These are phyloP conservation scores for Ochotona princeps DNA, from an alignment of 2,113 vertebrate species.

Conservation along the genomic window DNA sequence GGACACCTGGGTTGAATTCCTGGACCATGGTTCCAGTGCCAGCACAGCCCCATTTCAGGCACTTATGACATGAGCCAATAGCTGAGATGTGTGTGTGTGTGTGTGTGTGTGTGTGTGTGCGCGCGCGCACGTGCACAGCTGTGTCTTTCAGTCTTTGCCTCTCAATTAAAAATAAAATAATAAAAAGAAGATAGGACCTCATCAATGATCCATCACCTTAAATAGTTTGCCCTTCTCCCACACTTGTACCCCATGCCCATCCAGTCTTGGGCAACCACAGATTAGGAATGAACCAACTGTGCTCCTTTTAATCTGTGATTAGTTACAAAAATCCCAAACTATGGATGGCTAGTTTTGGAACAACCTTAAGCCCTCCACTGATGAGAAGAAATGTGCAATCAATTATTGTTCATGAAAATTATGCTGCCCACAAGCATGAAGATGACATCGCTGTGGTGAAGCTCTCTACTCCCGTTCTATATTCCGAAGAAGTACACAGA, in stretches of 20 bases:
- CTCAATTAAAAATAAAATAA: too few species aligned
- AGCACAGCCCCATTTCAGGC: too few species aligned
- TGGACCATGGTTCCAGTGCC: too few species aligned
- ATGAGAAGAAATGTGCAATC: slow-evolving; percentile 82
- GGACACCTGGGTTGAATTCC: too few species aligned
- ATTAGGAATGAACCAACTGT: slow-evolving; percentile 51
- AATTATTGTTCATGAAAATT: slow-evolving; percentile 86
- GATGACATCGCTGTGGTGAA: slow-evolving; percentile 91
- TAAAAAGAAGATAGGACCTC: not conserved
- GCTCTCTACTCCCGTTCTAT: slow-evolving; percentile 83
- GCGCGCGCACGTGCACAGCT: too few species aligned
- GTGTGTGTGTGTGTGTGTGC: too few species aligned
- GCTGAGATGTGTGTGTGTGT: too few species aligned
- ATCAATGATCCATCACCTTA: not conserved
- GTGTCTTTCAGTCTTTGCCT: too few species aligned
- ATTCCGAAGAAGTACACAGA: slow-evolving; percentile 83
- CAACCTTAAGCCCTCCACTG: slow-evolving; percentile 71
- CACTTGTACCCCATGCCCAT: not conserved
- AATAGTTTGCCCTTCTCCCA: not conserved
- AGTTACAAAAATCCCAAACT: slow-evolving; percentile 81
- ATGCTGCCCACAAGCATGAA: slow-evolving; percentile 87
- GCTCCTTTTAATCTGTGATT: slow-evolving; percentile 74
- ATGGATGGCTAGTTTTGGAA: slow-evolving; percentile 88
- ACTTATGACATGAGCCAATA: too few species aligned
- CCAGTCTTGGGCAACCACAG: slow-evolving; percentile 3